A percentile compares a stretch with the other conserved stretches of the same genome.
phyloP scores from a whole-genome alignment of 2,113 vertebrate species.

The Nipponia nippon region DNA sequence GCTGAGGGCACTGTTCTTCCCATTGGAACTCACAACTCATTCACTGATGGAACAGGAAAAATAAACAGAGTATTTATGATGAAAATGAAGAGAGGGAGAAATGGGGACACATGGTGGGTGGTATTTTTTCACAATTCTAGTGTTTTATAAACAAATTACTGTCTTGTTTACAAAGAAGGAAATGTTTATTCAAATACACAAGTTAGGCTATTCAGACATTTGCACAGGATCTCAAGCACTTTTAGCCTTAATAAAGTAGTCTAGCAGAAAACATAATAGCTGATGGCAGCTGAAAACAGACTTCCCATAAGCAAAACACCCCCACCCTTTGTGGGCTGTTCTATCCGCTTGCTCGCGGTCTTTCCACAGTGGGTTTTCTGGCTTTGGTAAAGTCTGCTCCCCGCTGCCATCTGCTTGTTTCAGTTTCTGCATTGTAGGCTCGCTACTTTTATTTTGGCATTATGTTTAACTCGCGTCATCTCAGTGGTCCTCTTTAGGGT shows the following conservation, averaged over 20 bases:
- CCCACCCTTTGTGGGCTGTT: neutral
- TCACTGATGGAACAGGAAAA: neutral
- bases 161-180: neutral
- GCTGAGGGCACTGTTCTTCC: neutral
- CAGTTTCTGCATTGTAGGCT: neutral
- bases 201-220: neutral
- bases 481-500: neutral
- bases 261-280: neutral
- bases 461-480: neutral
- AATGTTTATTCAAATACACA: neutral
- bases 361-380: neutral
- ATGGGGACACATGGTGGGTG: neutral
- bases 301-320: neutral
- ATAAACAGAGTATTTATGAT: rapidly evolving
- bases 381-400: neutral
- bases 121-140: neutral
- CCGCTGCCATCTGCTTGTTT: neutral
- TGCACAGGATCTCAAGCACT: neutral
- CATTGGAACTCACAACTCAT: neutral
- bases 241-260: neutral
- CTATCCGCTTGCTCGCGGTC: rapidly evolving
- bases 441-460: neutral
- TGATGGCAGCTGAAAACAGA: neutral
- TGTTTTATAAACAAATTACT: neutral
- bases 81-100: neutral